A percentile compares a stretch with the other conserved stretches of the same genome.
phyloP scores from a whole-genome alignment of 2,113 vertebrate genomes.

The Acanthisitta chloris region DNA sequence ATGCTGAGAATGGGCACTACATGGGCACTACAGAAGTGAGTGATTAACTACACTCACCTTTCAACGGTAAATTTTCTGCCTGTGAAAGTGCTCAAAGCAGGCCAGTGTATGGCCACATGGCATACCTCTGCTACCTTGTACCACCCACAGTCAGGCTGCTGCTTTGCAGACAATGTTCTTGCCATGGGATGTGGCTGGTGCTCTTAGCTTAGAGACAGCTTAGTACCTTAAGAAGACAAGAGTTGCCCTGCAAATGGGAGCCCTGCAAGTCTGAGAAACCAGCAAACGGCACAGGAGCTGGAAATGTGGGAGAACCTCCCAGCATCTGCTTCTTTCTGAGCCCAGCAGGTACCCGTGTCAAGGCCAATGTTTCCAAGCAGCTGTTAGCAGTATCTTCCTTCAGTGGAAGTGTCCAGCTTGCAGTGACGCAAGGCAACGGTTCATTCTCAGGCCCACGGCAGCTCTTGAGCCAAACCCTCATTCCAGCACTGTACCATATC shows the following conservation, averaged over 20 bases:
- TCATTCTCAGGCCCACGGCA: background rate
- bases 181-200: background rate
- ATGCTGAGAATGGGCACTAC: background rate
- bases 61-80: background rate
- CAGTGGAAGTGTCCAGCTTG: background rate
- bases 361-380: background rate
- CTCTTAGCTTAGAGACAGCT: background rate
- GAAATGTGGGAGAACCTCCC: background rate
- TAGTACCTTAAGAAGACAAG: background rate
- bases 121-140: background rate
- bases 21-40: background rate
- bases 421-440: background rate
- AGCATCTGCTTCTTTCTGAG: background rate
- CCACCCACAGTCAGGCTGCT: background rate
- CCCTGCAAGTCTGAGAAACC: background rate
- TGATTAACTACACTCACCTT: background rate
- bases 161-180: background rate
- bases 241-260: background rate
- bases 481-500: background rate
- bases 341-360: background rate
- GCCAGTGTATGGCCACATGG: accelerated
- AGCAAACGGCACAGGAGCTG: background rate
- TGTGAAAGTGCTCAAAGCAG: background rate
- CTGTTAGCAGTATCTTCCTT: background rate
- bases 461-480: background rate